Evolutionary conservation across 2,888 invertebrate species (phyloP).

Genomic region (Nezara viridula): DNA sequence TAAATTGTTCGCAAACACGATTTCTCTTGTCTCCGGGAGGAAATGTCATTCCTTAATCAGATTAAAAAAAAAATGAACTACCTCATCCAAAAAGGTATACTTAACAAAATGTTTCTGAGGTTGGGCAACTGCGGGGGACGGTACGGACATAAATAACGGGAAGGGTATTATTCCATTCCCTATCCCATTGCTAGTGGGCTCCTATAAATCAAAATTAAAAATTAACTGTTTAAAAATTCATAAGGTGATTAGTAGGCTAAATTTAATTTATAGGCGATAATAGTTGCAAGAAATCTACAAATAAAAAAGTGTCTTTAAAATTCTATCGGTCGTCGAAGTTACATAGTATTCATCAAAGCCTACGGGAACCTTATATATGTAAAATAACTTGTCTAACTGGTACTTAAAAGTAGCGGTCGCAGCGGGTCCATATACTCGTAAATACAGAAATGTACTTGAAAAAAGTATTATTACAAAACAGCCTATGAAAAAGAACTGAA

Average conservation of each 20-base stretch:
- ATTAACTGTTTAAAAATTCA: slow-evolving; percentile 26
- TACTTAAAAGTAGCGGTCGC: neutral
- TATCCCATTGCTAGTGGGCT: neutral
- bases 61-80: neutral
- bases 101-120: neutral
- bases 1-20: neutral
- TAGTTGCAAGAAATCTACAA: slow-evolving; percentile 5
- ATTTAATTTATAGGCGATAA: slow-evolving; percentile 21
- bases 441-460: neutral
- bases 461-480: neutral
- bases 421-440: neutral
- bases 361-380: slow-evolving; percentile 6
- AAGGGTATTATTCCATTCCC: slow-evolving; percentile 30
- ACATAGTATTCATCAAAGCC: slow-evolving; percentile 5
- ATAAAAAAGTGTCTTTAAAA: neutral
- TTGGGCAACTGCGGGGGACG: neutral
- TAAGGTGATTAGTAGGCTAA: slow-evolving; percentile 16
- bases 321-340: neutral
- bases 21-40: neutral
- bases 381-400: slow-evolving; percentile 2
- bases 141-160: slow-evolving; percentile 13
- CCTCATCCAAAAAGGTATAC: neutral
- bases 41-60: neutral
- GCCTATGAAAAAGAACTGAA: neutral
- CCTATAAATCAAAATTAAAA: slow-evolving; percentile 18